phyloP scores from a whole-genome alignment of 2,888 invertebrate species.

The Phymatocera aterrima region DNA sequence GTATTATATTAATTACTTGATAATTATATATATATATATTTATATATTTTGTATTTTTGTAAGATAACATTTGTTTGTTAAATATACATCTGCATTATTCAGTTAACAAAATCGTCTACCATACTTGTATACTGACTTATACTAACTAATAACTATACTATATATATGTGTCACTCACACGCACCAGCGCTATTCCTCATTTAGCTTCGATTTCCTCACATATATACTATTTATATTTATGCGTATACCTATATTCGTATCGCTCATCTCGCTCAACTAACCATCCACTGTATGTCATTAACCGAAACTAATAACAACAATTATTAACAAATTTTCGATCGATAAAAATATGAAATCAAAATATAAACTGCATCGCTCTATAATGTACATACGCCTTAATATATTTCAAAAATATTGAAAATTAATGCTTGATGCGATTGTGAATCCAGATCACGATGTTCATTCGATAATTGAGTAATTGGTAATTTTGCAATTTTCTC shows the following conservation, averaged over 20 bases:
- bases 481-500: neutral
- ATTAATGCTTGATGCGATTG: too few species aligned
- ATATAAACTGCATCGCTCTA: too few species aligned
- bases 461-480: too few species aligned
- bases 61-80: neutral
- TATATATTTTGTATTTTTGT: conserved; percentile 36
- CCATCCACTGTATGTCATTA: conserved; percentile 18
- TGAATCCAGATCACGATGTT: too few species aligned
- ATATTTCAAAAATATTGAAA: too few species aligned
- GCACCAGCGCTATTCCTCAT: neutral
- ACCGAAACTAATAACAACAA: conserved; percentile 12
- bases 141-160: neutral
- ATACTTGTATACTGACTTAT: neutral
- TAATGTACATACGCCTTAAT: neutral
- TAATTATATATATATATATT: neutral
- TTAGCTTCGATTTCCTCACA: conserved; percentile 23
- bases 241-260: neutral
- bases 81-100: conserved; percentile 25
- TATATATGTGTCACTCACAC: too few species aligned
- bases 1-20: neutral
- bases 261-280: neutral
- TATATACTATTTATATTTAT: conserved; percentile 1
- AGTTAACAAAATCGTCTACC: conserved; percentile 33
- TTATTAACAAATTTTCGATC: neutral
- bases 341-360: too few species aligned